A percentile compares a stretch with the other conserved stretches of the same genome.
phyloP scores from a whole-genome alignment of 2,888 invertebrate species.

The Fragum sueziense region DNA sequence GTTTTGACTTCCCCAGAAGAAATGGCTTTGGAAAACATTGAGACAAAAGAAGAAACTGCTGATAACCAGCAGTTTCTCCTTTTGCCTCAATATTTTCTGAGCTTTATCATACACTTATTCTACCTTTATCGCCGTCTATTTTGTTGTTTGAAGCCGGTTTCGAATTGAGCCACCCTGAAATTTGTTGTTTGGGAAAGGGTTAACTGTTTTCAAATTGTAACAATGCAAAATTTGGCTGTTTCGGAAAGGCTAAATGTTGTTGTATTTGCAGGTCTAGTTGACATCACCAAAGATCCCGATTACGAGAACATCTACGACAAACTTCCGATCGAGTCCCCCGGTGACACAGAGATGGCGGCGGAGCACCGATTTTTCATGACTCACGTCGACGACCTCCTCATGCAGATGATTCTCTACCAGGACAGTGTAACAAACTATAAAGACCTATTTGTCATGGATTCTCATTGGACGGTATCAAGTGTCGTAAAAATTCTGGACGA shows the following conservation, averaged over 20 bases:
- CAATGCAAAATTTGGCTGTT: not conserved
- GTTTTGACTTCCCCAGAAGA: too few species aligned
- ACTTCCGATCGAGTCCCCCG: slow-evolving; percentile 73
- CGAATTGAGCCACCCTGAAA: too few species aligned
- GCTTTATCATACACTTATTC: too few species aligned
- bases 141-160: too few species aligned
- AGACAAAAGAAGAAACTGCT: too few species aligned
- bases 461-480: slow-evolving; percentile 78
- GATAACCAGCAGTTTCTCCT: too few species aligned
- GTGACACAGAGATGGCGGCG: slow-evolving; percentile 76
- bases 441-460: slow-evolving; percentile 78
- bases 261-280: slow-evolving; percentile 73
- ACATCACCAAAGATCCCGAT: slow-evolving; percentile 79
- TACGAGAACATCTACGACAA: slow-evolving; percentile 74
- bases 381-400: slow-evolving; percentile 75
- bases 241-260: not conserved
- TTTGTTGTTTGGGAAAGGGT: too few species aligned
- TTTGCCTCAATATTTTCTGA: too few species aligned
- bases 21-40: too few species aligned
- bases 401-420: slow-evolving; percentile 79
- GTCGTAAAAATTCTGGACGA: slow-evolving; percentile 77
- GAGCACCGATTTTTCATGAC: slow-evolving; percentile 79
- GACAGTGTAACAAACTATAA: slow-evolving; percentile 71
- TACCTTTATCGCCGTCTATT: too few species aligned
- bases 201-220: not conserved